These are phyloP conservation scores for Teleogryllus occipitalis DNA, from an alignment of 1,140 invertebrate species.

Conservation along the genomic window DNA sequence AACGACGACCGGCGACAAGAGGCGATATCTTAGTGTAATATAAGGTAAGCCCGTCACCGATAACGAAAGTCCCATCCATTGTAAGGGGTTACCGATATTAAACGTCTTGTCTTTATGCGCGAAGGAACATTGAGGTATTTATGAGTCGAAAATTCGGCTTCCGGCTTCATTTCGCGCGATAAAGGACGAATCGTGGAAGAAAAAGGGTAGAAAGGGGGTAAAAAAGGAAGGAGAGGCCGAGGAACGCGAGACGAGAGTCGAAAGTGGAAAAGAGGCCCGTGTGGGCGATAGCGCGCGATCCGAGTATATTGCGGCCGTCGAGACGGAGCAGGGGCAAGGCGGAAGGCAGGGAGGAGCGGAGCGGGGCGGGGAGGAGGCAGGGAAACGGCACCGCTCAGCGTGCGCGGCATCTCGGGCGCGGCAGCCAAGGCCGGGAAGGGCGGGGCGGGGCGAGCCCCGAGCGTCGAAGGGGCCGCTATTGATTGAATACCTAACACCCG, in stretches of 20 bases:
- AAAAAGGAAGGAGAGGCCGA: neutral
- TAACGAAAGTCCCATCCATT: neutral
- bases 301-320: neutral
- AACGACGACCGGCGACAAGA: neutral
- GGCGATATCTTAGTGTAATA: neutral
- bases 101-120: neutral
- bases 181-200: neutral
- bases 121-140: neutral
- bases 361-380: no score
- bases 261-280: neutral
- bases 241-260: neutral
- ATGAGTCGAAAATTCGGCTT: neutral
- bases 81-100: neutral
- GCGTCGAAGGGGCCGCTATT: neutral
- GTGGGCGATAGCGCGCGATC: neutral
- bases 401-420: no score
- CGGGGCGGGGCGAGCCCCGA: neutral
- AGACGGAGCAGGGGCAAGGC: neutral
- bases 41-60: neutral
- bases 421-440: neutral
- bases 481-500: constrained; percentile 3
- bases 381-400: no score
- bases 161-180: neutral
- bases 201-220: neutral
- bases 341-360: no score